Evolutionary conservation across 23 tunicate genomes (phyloP).

Genomic region (Ciona savignyi): DNA sequence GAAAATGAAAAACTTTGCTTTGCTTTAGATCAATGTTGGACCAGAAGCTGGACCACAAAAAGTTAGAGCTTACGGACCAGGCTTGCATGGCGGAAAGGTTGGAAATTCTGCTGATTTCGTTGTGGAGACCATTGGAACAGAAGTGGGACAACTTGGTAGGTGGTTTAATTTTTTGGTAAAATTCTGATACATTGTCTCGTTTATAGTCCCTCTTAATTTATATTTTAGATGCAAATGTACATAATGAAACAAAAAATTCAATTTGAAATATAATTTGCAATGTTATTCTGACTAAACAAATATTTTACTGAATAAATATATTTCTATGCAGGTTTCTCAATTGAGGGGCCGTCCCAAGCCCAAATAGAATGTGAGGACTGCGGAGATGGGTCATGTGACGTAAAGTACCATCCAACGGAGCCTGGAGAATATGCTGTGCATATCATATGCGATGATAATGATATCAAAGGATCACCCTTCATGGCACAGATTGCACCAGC

Average conservation of each 20-base stretch:
- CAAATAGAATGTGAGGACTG: conserved; percentile 86
- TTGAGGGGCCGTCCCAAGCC: conserved; percentile 97
- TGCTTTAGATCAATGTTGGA: conserved; percentile 66
- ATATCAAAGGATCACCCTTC: conserved; percentile 96
- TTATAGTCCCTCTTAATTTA: no score
- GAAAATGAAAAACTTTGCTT: no score
- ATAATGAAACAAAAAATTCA: no score
- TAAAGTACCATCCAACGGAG: conserved; percentile 81
- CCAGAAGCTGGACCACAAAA: conserved; percentile 86
- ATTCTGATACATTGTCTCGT: no score
- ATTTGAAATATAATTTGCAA: no score
- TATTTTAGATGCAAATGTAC: no score
- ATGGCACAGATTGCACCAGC: conserved; percentile 94
- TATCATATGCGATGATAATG: conserved; percentile 94
- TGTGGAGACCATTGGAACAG: conserved; percentile 90
- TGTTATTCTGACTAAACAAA: no score
- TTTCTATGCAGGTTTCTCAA: conserved; percentile 60
- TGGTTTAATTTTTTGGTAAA: no score
- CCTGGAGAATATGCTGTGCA: conserved; percentile 99
- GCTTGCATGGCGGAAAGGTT: conserved; percentile 86
- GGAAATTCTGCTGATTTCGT: conserved; percentile 96
- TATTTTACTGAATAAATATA: neutral
- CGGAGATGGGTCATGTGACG: conserved; percentile 98
- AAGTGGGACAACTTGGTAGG: conserved; percentile 90
- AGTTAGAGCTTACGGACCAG: conserved; percentile 98